Evolutionary conservation across 1,140 invertebrate species (phyloP).

Genomic region (Cylas formicarius): DNA sequence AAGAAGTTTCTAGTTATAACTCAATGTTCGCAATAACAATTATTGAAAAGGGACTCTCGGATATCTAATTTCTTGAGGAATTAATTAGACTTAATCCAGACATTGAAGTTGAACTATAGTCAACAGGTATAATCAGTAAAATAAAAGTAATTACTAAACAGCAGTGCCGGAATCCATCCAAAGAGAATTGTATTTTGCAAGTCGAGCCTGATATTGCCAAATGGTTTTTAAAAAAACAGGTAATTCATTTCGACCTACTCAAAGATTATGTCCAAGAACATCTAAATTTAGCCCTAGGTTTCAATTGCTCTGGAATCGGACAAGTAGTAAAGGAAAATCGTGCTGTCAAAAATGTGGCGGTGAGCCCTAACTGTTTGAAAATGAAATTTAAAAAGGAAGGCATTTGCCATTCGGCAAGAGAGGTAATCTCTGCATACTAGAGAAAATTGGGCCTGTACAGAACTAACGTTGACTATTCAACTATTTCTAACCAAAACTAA

Average conservation of each 20-base stretch:
- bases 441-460: conserved; percentile 5
- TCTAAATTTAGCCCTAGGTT: background rate
- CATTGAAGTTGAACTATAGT: conserved; percentile 11
- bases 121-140: no score
- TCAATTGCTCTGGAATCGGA: conserved; percentile 1
- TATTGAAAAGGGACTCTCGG: conserved; percentile 6
- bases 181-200: conserved; percentile 16
- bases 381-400: conserved; percentile 3
- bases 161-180: conserved; percentile 6
- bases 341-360: conserved; percentile 6
- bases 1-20: no score
- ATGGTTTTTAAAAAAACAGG: conserved; percentile 17
- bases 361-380: no score
- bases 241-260: conserved; percentile 10
- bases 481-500: conserved; percentile 1
- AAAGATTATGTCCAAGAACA: conserved; percentile 12
- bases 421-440: conserved; percentile 5
- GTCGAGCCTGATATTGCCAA: conserved; percentile 8
- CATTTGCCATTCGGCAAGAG: conserved; percentile 12
- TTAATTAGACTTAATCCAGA: conserved; percentile 9
- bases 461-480: conserved; percentile 5
- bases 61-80: conserved; percentile 13
- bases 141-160: conserved; percentile 11
- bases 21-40: conserved; percentile 13
- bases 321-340: background rate